phyloP scores from a whole-genome alignment of 2,888 invertebrate species.

The Macrophya annulata region DNA sequence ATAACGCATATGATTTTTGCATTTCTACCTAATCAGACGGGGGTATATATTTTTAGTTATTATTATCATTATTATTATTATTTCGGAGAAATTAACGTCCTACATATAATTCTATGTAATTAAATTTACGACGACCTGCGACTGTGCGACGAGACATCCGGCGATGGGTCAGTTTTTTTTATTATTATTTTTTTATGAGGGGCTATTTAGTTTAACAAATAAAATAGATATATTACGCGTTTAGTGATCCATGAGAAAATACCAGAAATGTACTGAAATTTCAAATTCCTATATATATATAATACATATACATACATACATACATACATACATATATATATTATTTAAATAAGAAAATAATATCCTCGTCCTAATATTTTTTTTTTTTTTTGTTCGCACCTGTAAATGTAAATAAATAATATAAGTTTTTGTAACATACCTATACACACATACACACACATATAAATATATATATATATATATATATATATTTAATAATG shows the following conservation, averaged over 20 bases:
- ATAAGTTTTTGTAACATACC: constrained; percentile 11
- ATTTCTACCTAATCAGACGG: constrained; percentile 8
- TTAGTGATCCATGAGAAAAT: constrained; percentile 7
- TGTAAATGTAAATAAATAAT: constrained; percentile 32
- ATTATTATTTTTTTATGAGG: background rate
- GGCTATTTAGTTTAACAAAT: background rate
- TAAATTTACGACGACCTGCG: background rate
- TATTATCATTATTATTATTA: background rate
- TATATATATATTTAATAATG: background rate
- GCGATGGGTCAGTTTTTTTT: background rate
- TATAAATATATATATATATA: background rate
- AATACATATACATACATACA: no score
- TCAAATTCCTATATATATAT: background rate
- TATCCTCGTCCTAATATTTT: background rate
- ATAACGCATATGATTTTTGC: background rate
- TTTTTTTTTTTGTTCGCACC: background rate
- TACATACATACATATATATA: no score
- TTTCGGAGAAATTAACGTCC: background rate
- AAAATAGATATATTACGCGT: background rate
- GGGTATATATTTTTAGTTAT: background rate
- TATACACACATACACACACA: background rate
- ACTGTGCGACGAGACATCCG: background rate
- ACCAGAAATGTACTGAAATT: background rate
- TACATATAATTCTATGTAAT: constrained; percentile 7
- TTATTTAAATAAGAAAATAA: background rate